Base-by-base conservation (phyloP, 2,113 vertebrate species). In the Pluvialis apricaria region DNA sequence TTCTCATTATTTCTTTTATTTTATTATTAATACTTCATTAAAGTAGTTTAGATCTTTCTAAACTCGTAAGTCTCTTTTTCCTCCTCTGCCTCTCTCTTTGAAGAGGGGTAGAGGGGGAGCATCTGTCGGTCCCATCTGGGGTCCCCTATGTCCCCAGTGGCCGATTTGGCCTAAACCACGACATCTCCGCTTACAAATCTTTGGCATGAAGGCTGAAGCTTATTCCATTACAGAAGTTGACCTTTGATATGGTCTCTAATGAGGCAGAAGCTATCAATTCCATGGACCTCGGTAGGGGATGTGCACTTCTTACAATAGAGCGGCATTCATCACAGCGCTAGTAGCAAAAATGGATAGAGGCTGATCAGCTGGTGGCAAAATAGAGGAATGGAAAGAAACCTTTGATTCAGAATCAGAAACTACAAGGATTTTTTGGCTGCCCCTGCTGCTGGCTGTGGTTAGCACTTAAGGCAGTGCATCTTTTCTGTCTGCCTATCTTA, bases 301-400 rank as follows among this genome's bases (percentile, higher is more conserved):
- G 80, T 71, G 80, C 58, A 21, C 54, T 76, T 64, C 95, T n/a
- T 29, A 40, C 80, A 52, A 28, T 0, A 42, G 9, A 91, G 80
- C 38, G 4, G 72, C 77, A 65, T 26, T 76, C 88, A 49, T 28
- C 77, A 38, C 86, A 79, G 82, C 0, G 8, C 88, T 60, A 0
- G 1, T 15, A 54, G 88, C 57, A 44, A 20, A 52, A 88, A 60
- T 2, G 57, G 65, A 72, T 18, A 82, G 77, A 36, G 76, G 77
- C 47, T 95, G 57, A 88, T 78, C 94, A 86, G 90, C 92, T 86
- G 80, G 28, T 92, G 80, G 90, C 72, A 71, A 81, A 91, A 68
- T 1, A 76, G 80, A 68, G 72, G 21, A 8, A 18, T 15, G 29
- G 80, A 76, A 80, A 82, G 80, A 95, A 95, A 55, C 44, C 91